These are phyloP conservation scores for Drosophila ananassae DNA, from an alignment of 1,140 invertebrate genomes.

Conservation along the genomic window DNA sequence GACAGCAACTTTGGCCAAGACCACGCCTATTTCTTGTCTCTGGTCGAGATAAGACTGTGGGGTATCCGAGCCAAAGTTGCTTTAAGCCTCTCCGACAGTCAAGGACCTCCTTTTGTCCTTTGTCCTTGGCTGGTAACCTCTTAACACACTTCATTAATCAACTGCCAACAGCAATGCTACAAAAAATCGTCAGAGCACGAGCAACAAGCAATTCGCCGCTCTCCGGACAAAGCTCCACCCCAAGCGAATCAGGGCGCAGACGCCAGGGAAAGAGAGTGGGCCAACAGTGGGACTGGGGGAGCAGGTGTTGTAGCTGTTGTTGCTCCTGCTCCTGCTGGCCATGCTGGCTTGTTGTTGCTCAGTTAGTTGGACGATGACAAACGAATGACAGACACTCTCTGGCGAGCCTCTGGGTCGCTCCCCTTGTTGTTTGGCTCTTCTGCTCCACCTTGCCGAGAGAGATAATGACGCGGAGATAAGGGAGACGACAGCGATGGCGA, in stretches of 20 bases:
- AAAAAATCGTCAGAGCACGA: constrained; percentile 40
- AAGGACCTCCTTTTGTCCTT: constrained; percentile 68
- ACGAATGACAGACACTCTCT: constrained; percentile 82
- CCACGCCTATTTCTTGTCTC: constrained; percentile 54
- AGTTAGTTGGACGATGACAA: constrained; percentile 66
- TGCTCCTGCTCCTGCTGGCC: constrained; percentile 18
- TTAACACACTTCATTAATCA: constrained; percentile 84
- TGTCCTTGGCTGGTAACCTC: constrained; percentile 81
- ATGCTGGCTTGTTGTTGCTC: constrained; percentile 25
- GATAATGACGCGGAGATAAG: constrained; percentile 81
- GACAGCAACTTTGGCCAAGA: constrained; percentile 22
- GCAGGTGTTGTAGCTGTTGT: constrained; percentile 18
- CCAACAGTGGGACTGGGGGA: constrained; percentile 7
- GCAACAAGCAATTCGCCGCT: constrained; percentile 39
- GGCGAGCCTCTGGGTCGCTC: constrained; percentile 32
- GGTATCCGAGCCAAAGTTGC: background rate
- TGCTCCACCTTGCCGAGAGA: constrained; percentile 53
- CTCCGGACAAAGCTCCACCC: constrained; percentile 73
- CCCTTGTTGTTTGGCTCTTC: constrained; percentile 7
- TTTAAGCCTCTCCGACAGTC: constrained; percentile 26
- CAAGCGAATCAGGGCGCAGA: constrained; percentile 57
- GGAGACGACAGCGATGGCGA: constrained; percentile 62
- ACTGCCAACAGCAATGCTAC: constrained; percentile 53
- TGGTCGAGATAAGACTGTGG: background rate
- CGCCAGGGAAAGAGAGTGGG: constrained; percentile 42